Conservation (phyloP, 2,888 invertebrate genomes). For the Scaeva pyrastri region DNA sequence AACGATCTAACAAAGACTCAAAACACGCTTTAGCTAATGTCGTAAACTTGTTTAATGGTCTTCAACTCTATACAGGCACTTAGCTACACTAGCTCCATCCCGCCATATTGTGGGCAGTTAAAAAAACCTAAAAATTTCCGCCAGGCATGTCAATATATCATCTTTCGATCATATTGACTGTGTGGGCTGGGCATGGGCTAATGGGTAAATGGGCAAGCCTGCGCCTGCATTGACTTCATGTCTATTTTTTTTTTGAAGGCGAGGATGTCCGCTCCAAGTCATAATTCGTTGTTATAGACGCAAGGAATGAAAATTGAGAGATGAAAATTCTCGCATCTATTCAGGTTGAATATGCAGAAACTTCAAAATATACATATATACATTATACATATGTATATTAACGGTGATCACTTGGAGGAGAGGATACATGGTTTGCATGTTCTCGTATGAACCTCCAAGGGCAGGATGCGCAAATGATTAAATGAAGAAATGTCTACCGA, state of each 20-base stretch:
- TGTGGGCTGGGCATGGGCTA: slow-evolving; percentile 47
- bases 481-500: slow-evolving; percentile 51
- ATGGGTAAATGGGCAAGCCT: slow-evolving; percentile 24
- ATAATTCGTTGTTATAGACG: slow-evolving; percentile 48
- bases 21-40: slow-evolving; percentile 31
- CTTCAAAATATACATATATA: no score
- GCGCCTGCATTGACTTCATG: not conserved
- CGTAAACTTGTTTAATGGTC: slow-evolving; percentile 54
- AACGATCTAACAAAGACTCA: slow-evolving; percentile 8
- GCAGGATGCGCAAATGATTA: slow-evolving; percentile 64
- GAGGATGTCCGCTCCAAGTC: slow-evolving; percentile 41
- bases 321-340: slow-evolving; percentile 55
- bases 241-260: slow-evolving; percentile 6
- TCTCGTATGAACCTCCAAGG: slow-evolving; percentile 4
- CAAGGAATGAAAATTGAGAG: slow-evolving; percentile 65
- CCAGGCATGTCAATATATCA: slow-evolving; percentile 64
- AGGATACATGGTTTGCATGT: not conserved
- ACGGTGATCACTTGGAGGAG: not conserved
- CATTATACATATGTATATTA: slow-evolving; percentile 27
- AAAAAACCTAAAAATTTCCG: slow-evolving; percentile 27
- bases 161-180: slow-evolving; percentile 64
- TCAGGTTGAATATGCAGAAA: not conserved
- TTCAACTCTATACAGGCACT: not conserved
- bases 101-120: slow-evolving; percentile 14
- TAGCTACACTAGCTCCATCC: not conserved